Evolutionary conservation across 64 coral and sea anemone species (phyloP).

Genomic region (Porites lutea): DNA sequence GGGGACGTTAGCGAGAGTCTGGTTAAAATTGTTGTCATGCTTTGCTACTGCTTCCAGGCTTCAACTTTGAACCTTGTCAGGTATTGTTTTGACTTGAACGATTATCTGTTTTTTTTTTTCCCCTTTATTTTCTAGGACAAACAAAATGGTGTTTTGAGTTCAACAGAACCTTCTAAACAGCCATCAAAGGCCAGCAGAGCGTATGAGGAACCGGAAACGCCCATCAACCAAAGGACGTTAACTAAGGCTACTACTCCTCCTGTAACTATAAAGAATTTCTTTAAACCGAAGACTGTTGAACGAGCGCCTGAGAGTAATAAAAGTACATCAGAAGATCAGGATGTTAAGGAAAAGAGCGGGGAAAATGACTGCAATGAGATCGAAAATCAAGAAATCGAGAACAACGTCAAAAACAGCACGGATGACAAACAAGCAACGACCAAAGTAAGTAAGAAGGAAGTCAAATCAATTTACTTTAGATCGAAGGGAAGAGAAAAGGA

Average conservation of each 20-base stretch:
- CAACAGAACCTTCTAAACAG: constrained; percentile 38
- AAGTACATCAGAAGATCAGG: not conserved
- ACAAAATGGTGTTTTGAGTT: constrained; percentile 68
- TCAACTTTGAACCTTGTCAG: too few species aligned
- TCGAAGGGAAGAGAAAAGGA: not conserved
- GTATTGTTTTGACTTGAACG: too few species aligned
- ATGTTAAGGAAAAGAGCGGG: not conserved
- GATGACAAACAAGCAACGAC: not conserved
- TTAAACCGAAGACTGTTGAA: constrained; percentile 59
- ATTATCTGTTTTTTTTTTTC: too few species aligned
- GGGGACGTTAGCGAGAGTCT: too few species aligned
- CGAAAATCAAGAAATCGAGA: not conserved
- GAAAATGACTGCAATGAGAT: not conserved
- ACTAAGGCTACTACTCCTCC: constrained; percentile 85
- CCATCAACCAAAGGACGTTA: constrained; percentile 80
- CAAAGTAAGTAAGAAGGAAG: not conserved
- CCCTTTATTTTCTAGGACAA: constrained; percentile 20
- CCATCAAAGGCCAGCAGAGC: constrained; percentile 37
- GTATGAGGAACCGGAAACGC: constrained; percentile 63
- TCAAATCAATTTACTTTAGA: constrained; percentile 20
- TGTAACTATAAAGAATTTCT: constrained; percentile 93
- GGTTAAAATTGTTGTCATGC: too few species aligned
- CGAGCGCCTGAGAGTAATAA: not conserved
- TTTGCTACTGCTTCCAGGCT: too few species aligned
- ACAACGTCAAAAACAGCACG: not conserved